Evolutionary conservation across 1,140 invertebrate species (phyloP).

Genomic region (Dryas iulia): DNA sequence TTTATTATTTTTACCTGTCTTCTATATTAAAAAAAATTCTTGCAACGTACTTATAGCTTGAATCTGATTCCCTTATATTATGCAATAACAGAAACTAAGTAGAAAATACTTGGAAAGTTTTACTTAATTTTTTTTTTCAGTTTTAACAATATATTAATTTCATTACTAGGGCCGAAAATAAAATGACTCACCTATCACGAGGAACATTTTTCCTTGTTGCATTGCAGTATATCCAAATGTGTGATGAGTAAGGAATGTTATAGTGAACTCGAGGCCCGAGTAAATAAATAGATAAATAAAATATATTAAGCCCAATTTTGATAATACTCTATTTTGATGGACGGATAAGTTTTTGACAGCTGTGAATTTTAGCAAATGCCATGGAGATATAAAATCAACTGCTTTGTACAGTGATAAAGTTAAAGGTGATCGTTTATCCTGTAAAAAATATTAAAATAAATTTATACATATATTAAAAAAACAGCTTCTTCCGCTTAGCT

Average conservation of each 20-base stretch:
- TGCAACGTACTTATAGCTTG: no score
- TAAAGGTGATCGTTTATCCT: slow-evolving; percentile 86
- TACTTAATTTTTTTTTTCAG: no score
- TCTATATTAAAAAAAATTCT: no score
- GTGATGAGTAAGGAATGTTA: slow-evolving; percentile 98
- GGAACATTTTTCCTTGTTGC: slow-evolving; percentile 99
- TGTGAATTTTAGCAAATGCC: slow-evolving; percentile 82
- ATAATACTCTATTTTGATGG: slow-evolving; percentile 84
- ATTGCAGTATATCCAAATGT: slow-evolving; percentile 95
- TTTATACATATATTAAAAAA: neutral
- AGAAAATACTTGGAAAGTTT: no score
- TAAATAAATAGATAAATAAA: slow-evolving; percentile 98
- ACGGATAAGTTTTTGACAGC: slow-evolving; percentile 82
- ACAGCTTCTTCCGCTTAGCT: no score
- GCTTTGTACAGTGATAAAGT: slow-evolving; percentile 86
- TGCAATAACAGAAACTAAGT: no score
- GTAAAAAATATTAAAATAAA: slow-evolving; percentile 50
- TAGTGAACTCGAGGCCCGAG: slow-evolving; percentile 97
- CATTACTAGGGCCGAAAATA: no score
- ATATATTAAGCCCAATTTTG: slow-evolving; percentile 91
- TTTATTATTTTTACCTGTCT: no score
- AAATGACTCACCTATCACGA: slow-evolving; percentile 91
- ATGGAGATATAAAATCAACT: slow-evolving; percentile 84
- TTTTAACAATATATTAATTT: no score
- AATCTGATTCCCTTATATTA: no score